Percentiles rank a stretch among this genome's conserved stretches.
These are phyloP conservation scores for Drosophila pachea DNA, from an alignment of 1,140 invertebrate species.

Conservation along the genomic window DNA sequence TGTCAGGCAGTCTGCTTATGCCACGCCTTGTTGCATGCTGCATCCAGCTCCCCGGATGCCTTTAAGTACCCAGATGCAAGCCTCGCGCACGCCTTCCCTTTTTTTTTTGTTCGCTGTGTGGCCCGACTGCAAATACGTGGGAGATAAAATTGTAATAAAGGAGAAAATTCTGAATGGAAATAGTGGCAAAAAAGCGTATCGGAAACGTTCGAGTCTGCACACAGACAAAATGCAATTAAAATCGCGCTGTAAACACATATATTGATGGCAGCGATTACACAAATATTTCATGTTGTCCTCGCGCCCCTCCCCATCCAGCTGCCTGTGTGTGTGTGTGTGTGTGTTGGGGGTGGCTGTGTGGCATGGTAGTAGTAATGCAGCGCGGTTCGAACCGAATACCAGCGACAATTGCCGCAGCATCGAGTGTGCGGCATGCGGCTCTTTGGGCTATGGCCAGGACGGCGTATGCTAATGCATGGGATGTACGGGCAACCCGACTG, in stretches of 20 bases:
- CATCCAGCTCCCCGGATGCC: too few species aligned
- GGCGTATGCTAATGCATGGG: background rate
- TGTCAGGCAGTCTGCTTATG: too few species aligned
- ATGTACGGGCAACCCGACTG: background rate
- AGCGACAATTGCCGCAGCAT: slow-evolving; percentile 36
- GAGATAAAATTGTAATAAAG: background rate
- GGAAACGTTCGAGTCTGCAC: slow-evolving; percentile 22
- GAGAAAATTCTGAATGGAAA: background rate
- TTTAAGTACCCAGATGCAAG: too few species aligned
- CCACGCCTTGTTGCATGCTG: too few species aligned
- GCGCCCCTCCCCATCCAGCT: background rate
- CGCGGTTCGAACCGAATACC: slow-evolving; percentile 36
- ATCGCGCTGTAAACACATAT: slow-evolving; percentile 43
- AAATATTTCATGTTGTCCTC: slow-evolving; percentile 39
- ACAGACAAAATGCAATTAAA: slow-evolving; percentile 52
- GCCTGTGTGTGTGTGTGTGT: slow-evolving; percentile 3
- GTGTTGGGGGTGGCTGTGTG: background rate
- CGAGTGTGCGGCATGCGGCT: slow-evolving; percentile 15
- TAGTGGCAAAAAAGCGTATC: slow-evolving; percentile 10
- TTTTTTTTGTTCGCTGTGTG: background rate
- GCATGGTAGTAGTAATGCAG: slow-evolving; percentile 34
- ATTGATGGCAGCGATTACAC: slow-evolving; percentile 46
- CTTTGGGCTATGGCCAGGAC: background rate
- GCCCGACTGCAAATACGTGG: background rate
- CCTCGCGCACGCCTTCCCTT: background rate